Evolutionary conservation across 2,888 invertebrate genomes (phyloP), one percentile per base, ranked within the genome.

Genomic region (Thelaira solivaga): DNA sequence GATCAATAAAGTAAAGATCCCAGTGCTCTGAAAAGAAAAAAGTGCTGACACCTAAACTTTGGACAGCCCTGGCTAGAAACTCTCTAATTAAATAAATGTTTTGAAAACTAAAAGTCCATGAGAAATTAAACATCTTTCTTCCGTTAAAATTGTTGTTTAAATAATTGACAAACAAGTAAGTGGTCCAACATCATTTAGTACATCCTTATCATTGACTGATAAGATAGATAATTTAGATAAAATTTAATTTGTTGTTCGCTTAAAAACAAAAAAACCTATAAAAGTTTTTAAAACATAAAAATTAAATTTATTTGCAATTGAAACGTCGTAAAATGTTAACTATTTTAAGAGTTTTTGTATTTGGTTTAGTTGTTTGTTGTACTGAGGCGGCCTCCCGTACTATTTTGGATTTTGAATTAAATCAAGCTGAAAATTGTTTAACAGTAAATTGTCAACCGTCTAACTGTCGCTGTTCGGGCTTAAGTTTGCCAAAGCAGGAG

Each of bases 381-480:
- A 53, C 31, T 2, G 20, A 47, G 5, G 61, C 69, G 1, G 69
- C 65, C 8, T 43, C n/a, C 11, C 74, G 71, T 6, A 31, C 0
- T 0, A 59, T 65, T 13, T 10, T 53, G 13, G 65, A 80, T 13
- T 31, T 75, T 43, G 68, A 61, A n/a, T 65, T 82, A 5, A 67
- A 72, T 13, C 47, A 31, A 2, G 82, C 82, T 0, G 59, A 73
- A 20, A 10, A 41, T 1, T 81, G 81, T 13, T 68, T n/a, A 13
- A 7, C 11, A 1, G 59, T 62, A 0, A 79, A 79, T 29, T 82
- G 82, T 53, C 76, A 76, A 4, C 45, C 61, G 11, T 81, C 88
- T 16, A 83, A 85, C 31, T 88, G 88, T 31, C 86, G 88, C 6
- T 88, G 88, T 75, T 84, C 88, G 2, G 85, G 85, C 47, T 81